Conservation (phyloP, 2,113 vertebrate species). For the Nestor notabilis region DNA sequence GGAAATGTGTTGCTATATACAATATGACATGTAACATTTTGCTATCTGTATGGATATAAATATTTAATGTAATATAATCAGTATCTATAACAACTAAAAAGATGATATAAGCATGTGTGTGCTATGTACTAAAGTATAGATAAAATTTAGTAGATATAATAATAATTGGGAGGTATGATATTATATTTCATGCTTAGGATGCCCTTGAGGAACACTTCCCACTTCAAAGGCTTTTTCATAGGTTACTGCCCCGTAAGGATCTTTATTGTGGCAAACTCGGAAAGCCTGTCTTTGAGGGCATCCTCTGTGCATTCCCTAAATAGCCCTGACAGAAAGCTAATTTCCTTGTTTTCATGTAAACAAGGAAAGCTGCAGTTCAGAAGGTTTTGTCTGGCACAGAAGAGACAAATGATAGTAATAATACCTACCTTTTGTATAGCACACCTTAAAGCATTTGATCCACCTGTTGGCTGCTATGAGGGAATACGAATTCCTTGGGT, state of each 20-base stretch:
- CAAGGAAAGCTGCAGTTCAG: slow-evolving; percentile 5
- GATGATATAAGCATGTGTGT: background rate
- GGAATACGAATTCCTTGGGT: background rate
- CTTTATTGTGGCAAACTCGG: background rate
- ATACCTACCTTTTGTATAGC: background rate
- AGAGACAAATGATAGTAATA: background rate
- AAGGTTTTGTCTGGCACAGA: background rate
- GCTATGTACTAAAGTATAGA: background rate
- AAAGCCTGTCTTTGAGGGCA: background rate
- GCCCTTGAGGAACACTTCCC: background rate
- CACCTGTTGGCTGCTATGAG: background rate
- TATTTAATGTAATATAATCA: background rate
- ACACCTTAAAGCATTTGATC: background rate
- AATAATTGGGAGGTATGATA: background rate
- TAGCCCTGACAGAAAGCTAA: background rate
- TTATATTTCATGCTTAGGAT: background rate
- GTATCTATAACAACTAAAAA: background rate
- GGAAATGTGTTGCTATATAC: background rate
- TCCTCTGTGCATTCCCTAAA: background rate
- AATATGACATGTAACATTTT: background rate
- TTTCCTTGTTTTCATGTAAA: slow-evolving; percentile 44
- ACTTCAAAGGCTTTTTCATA: background rate
- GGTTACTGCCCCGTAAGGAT: background rate
- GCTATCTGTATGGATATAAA: background rate
- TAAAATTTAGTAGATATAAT: background rate